Evolutionary conservation across 1,140 invertebrate species (phyloP), one percentile per base, ranked within the genome.

Genomic region (Colletes gigas): DNA sequence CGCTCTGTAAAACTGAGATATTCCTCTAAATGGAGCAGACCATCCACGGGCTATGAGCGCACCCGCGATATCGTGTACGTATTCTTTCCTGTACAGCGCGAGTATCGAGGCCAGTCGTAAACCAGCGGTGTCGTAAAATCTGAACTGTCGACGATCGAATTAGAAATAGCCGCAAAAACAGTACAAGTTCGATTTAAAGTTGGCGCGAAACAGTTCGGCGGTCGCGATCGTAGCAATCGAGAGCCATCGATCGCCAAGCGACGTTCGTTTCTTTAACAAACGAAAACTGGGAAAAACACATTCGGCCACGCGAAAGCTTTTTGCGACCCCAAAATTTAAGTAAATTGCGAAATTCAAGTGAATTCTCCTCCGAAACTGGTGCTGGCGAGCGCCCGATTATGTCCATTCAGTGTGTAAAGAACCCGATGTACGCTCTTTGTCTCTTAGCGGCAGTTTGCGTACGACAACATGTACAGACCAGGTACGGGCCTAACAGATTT

Each of bases 21-120:
- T 77, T 72, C 52, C 69, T 69, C 55, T 75, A 84, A 85, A 78
- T 84, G 79, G 84, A 84, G 73, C 83, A 84, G 39, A 41, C 60
- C 12, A 7, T 17, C 52, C 7, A 30, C 4, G 5, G 55, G n/a
- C 44, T 44, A 50, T 19, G 65, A 19, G 65, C n/a, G 3, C 60
- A 63, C 41, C 63, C 3, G 9, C 4, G 7, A n/a, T 17, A 14
- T 17, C 17, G 4, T 39, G 15, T 7, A n/a, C 19, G 21, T 21
- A 21, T 59, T 55, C 2, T 15, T 17, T 7, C 15, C 17, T 12
- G 52, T 10, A 7, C 10, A 54, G 4, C 52, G 12, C 15, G 52
- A 4, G 15, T 9, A 5, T 47, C 44, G 44, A 47, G 44, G 44
- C 9, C 9, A 47, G 6, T 47, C 44, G 44, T 4, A 47, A 47